Evolutionary conservation across 2,888 invertebrate genomes (phyloP).

Genomic region (Diarsia dahlii): DNA sequence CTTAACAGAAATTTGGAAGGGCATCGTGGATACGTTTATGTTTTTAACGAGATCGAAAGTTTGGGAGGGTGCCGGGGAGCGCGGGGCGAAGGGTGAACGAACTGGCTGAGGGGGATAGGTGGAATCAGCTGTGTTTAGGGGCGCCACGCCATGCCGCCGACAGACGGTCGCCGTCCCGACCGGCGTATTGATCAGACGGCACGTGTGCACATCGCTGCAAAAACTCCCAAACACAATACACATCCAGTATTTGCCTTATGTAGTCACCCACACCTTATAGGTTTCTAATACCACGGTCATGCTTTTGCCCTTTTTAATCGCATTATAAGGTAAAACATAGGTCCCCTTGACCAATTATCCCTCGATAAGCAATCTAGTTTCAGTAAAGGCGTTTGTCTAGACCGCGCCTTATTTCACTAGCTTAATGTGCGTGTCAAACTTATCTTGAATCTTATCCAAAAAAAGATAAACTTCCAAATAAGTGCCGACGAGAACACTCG

Average conservation of each 20-base stretch:
- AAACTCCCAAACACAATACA: slow-evolving; percentile 42
- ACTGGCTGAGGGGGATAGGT: slow-evolving; percentile 80
- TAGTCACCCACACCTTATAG: slow-evolving; percentile 41
- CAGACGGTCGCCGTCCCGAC: slow-evolving; percentile 89
- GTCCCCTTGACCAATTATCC: slow-evolving; percentile 59
- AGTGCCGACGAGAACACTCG: slow-evolving; percentile 22
- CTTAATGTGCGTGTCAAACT: slow-evolving; percentile 14
- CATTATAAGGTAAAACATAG: slow-evolving; percentile 60
- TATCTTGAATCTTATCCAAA: slow-evolving; percentile 43
- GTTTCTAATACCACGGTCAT: slow-evolving; percentile 48
- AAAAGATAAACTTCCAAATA: slow-evolving; percentile 35
- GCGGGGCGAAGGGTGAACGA: slow-evolving; percentile 84
- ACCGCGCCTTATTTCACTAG: slow-evolving; percentile 53
- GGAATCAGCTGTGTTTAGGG: slow-evolving; percentile 89
- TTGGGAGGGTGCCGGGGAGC: slow-evolving; percentile 73
- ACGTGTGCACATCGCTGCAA: slow-evolving; percentile 79
- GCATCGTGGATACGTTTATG: slow-evolving; percentile 67
- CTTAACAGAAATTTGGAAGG: slow-evolving; percentile 59
- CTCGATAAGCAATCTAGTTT: slow-evolving; percentile 60
- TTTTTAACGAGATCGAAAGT: slow-evolving; percentile 80
- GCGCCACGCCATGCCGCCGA: slow-evolving; percentile 85
- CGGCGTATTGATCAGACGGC: slow-evolving; percentile 87
- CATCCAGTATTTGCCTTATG: slow-evolving; percentile 29
- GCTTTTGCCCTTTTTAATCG: slow-evolving; percentile 65
- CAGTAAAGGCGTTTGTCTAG: slow-evolving; percentile 57